Conservation (phyloP, 2,113 vertebrate species). For the Tachycineta bicolor region DNA sequence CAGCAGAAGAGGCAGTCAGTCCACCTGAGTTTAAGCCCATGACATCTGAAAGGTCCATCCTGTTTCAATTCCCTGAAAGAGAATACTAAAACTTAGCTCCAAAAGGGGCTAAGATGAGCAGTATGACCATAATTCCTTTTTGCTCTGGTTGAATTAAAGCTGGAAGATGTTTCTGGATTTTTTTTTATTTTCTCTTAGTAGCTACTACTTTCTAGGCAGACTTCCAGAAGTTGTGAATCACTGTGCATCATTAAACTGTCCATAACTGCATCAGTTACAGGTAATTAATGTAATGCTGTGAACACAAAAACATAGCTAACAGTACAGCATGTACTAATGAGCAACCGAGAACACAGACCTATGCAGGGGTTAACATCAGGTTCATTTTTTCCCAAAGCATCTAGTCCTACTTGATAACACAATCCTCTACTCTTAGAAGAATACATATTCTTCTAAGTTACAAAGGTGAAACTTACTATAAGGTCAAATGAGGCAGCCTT, state of each 20-base stretch:
- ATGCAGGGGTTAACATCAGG: background rate
- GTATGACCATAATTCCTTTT: background rate
- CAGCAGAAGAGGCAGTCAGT: background rate
- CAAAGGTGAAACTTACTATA: background rate
- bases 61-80: background rate
- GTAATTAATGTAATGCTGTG: slow-evolving; percentile 16
- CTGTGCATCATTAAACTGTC: background rate
- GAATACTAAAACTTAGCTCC: background rate
- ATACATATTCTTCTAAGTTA: background rate
- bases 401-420: background rate
- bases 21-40: background rate
- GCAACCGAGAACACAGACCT: background rate
- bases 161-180: background rate
- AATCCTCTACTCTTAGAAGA: background rate
- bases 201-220: background rate
- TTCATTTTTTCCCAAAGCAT: background rate
- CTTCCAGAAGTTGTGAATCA: background rate
- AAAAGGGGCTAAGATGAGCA: background rate
- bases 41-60: background rate
- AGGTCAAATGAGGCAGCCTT: background rate
- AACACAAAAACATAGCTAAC: background rate
- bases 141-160: background rate
- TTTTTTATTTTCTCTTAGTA: background rate
- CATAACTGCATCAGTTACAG: slow-evolving; percentile 13
- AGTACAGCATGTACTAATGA: background rate